These are phyloP conservation scores for Drosophila kurseongensis DNA, from an alignment of 1,140 invertebrate species.

Conservation along the genomic window DNA sequence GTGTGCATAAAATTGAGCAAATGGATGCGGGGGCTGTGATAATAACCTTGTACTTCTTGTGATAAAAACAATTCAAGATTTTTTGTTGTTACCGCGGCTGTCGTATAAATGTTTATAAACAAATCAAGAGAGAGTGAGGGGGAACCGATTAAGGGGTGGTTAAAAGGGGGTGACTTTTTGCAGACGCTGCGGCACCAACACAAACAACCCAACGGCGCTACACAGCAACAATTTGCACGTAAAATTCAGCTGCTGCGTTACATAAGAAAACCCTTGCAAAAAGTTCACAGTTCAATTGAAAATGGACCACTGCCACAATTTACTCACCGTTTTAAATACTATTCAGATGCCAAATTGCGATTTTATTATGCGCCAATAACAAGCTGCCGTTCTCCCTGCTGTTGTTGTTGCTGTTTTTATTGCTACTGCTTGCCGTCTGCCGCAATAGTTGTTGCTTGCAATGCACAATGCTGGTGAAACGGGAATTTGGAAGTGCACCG, in stretches of 20 bases:
- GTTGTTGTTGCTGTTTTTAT: neutral
- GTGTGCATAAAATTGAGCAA: conserved; percentile 17
- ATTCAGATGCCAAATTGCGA: conserved; percentile 36
- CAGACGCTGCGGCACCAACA: conserved; percentile 22
- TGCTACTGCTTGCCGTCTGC: neutral
- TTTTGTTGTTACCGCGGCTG: conserved; percentile 4
- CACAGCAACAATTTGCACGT: conserved; percentile 51
- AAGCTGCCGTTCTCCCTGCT: neutral
- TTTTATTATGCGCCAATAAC: conserved; percentile 11
- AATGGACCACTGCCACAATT: conserved; percentile 13
- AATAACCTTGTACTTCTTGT: conserved; percentile 28
- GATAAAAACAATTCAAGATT: conserved; percentile 24
- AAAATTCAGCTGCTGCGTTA: conserved; percentile 45
- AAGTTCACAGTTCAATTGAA: conserved; percentile 6
- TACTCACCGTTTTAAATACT: conserved; percentile 49
- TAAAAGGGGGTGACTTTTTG: conserved; percentile 4
- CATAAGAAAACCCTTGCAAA: conserved; percentile 33
- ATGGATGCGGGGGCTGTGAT: neutral
- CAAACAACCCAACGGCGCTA: neutral
- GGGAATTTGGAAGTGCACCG: conserved; percentile 10
- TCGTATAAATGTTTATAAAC: conserved; percentile 35
- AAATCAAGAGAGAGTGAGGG: conserved; percentile 1
- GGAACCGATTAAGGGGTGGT: neutral
- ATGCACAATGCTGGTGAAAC: conserved; percentile 1
- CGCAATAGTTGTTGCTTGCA: neutral